These are phyloP conservation scores for Perithous albicinctus DNA, from an alignment of 2,888 invertebrate genomes.

Conservation along the genomic window DNA sequence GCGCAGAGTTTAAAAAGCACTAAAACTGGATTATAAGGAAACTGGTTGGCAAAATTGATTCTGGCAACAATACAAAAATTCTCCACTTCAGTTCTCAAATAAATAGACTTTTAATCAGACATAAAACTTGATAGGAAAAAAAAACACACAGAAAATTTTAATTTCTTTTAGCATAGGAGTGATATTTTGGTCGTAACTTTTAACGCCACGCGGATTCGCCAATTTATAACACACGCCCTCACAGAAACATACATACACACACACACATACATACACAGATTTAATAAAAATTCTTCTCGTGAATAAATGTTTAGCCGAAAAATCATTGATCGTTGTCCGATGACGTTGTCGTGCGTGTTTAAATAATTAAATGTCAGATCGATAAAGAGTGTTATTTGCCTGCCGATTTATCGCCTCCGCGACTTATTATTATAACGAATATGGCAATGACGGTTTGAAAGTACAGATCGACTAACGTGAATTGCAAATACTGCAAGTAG, in stretches of 20 bases:
- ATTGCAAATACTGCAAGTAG: neutral
- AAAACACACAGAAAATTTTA: constrained; percentile 8
- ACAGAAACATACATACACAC: too few relatives aligned
- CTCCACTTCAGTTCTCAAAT: too few relatives aligned
- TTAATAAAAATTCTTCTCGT: constrained; percentile 46
- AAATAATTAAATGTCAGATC: constrained; percentile 47
- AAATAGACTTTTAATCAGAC: too few relatives aligned
- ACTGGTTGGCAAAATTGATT: too few relatives aligned
- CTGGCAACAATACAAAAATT: too few relatives aligned
- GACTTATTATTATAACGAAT: constrained; percentile 1
- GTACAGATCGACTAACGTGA: neutral
- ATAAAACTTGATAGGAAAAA: too few relatives aligned
- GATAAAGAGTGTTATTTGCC: constrained; percentile 17
- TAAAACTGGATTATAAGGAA: too few relatives aligned
- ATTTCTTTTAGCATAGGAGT: too few relatives aligned
- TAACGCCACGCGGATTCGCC: constrained; percentile 3
- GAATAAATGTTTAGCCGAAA: constrained; percentile 33
- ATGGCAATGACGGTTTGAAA: constrained; percentile 24
- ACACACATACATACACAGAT: constrained; percentile 3
- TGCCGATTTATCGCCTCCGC: constrained; percentile 6
- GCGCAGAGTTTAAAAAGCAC: too few relatives aligned
- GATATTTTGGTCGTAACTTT: neutral
- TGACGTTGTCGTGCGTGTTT: constrained; percentile 30
- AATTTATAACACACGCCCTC: too few relatives aligned
- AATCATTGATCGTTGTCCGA: constrained; percentile 37